A percentile compares a stretch with the other conserved stretches of the same genome.
Evolutionary conservation across 92 coral and sea anemone species (phyloP).

Genomic region (Hydrozoanthus gracilis): DNA sequence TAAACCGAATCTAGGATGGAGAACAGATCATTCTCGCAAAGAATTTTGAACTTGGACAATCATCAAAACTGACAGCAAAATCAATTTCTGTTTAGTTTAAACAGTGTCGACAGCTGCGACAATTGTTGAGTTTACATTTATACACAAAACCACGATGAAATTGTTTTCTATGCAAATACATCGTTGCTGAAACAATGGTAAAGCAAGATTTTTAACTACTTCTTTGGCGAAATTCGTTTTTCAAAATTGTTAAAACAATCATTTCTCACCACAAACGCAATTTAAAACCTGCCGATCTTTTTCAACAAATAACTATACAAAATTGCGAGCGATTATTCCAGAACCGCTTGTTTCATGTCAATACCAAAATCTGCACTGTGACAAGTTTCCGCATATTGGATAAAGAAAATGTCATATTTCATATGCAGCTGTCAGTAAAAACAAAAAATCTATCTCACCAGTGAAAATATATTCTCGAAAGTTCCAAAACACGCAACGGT

Average conservation of each 20-base stretch:
- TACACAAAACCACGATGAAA: not conserved
- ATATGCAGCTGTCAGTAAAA: not conserved
- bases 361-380: not conserved
- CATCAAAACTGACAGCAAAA: not conserved
- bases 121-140: not conserved
- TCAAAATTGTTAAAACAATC: not conserved
- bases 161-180: not conserved
- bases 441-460: too few species aligned
- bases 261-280: not conserved
- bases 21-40: not conserved
- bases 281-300: not conserved
- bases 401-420: not conserved
- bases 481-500: too few species aligned
- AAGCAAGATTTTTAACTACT: not conserved
- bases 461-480: too few species aligned
- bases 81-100: not conserved
- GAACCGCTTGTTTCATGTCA: conserved; percentile 10
- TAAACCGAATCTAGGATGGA: not conserved
- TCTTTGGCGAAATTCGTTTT: not conserved
- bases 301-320: not conserved
- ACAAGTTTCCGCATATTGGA: not conserved
- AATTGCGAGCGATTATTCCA: not conserved
- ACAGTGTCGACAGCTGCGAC: conserved; percentile 1
- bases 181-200: not conserved
- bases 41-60: not conserved